Conservation (phyloP, 1,140 invertebrate species). For the Drosophila equinoxialis region DNA sequence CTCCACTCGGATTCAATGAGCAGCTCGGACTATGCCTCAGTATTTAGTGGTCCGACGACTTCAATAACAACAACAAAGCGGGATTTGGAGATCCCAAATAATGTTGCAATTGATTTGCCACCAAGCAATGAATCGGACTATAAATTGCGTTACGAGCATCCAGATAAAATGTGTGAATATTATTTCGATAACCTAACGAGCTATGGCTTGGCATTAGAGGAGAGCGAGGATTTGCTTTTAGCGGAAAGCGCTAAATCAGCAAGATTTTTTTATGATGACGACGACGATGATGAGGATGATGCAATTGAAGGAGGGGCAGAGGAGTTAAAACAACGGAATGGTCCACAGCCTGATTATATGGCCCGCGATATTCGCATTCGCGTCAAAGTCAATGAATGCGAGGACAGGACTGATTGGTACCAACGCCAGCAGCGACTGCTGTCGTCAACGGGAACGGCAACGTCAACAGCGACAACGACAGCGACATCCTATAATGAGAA, state of each 20-base stretch:
- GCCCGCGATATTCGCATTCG: slow-evolving; percentile 69
- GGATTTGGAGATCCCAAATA: slow-evolving; percentile 4
- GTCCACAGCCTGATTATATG: slow-evolving; percentile 53
- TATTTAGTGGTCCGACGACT: slow-evolving; percentile 74
- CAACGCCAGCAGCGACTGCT: slow-evolving; percentile 31
- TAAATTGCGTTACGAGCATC: slow-evolving; percentile 78
- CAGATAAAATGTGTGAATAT: slow-evolving; percentile 80
- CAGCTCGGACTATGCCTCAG: slow-evolving; percentile 82
- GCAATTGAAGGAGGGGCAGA: slow-evolving; percentile 7
- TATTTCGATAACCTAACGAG: slow-evolving; percentile 74
- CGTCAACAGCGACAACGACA: slow-evolving; percentile 18
- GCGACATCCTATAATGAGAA: slow-evolving; percentile 73
- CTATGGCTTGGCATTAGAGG: slow-evolving; percentile 63
- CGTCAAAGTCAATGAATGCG: slow-evolving; percentile 69
- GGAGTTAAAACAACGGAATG: background rate
- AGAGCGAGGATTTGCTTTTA: slow-evolving; percentile 69
- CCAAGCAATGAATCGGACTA: slow-evolving; percentile 33
- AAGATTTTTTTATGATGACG: slow-evolving; percentile 52
- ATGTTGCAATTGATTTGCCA: slow-evolving; percentile 16
- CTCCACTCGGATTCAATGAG: slow-evolving; percentile 73
- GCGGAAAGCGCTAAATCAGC: slow-evolving; percentile 69
- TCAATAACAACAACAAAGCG: slow-evolving; percentile 21
- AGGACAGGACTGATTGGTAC: slow-evolving; percentile 65
- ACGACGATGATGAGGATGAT: slow-evolving; percentile 28
- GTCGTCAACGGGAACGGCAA: background rate